Evolutionary conservation across 2,888 invertebrate species (phyloP), one percentile per base, ranked within the genome.

Genomic region (Cremastinae sp.): DNA sequence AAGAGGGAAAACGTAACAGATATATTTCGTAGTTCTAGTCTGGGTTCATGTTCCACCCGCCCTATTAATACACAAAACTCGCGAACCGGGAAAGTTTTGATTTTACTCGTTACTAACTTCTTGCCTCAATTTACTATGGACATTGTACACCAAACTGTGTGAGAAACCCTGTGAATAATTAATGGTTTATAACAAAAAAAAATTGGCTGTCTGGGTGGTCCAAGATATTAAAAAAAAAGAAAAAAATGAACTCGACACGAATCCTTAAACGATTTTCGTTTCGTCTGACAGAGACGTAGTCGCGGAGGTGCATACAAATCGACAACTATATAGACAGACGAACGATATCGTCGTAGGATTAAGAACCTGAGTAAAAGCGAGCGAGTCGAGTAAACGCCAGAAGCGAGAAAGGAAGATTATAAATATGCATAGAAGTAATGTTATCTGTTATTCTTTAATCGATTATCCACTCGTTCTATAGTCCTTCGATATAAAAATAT

Each of bases 251-350:
- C 22, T 49, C 38, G 47, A 62, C 43, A 36, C 16, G 38, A 61
- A 71, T 70, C 68, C 75, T 47, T 43, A 64, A 38, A 72, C 64
- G 74, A 74, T 68, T 75, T 78, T 68, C 71, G 68, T 74, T 75
- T 75, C 74, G 74, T 72, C 78, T 75, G 59, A 68, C 75, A 78
- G 74, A 78, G 71, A 75, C 78, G 75, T 78, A 78, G 78, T 51
- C 34, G 43, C 14, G 28, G 53, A 53, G 18, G 58, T 61, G 66
- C 69, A 68, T 76, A 64, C 68, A 74, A 74, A 74, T 78, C 74
- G 71, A 78, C 71, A 79, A 64, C 75, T 70, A 59, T n/a, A n/a
- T 51, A 59, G 71, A 75, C 73, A 73, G 70, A 73, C 74, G 73
- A 76, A 54, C 58, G 69, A 64, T 59, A 61, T 56, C 75, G 73